phyloP scores from a whole-genome alignment of 2,797 vertebrate species.

The Apogon hyalosoma region DNA sequence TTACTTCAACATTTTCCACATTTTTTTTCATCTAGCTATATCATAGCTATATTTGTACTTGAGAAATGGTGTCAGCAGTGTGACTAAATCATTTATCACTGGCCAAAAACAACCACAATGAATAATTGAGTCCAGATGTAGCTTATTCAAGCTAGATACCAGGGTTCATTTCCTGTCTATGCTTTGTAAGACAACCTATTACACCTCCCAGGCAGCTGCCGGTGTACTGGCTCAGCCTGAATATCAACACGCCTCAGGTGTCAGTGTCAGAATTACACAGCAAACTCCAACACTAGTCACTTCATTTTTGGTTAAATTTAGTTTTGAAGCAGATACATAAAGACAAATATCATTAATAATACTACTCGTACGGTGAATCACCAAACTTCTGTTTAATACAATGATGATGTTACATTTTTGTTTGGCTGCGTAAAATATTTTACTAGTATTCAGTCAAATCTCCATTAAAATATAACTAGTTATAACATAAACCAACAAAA shows the following conservation, averaged over 20 bases:
- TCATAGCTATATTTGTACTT: conserved; percentile 80
- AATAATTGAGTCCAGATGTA: conserved; percentile 98
- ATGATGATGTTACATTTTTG: too few species aligned
- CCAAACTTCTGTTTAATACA: too few species aligned
- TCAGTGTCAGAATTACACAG: conserved; percentile 70
- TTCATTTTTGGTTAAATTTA: too few species aligned
- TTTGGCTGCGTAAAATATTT: too few species aligned
- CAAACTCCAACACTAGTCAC: background rate
- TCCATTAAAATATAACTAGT: too few species aligned
- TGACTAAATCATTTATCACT: conserved; percentile 98
- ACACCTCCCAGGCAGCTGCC: conserved; percentile 94
- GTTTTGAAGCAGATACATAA: too few species aligned
- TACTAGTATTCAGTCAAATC: too few species aligned
- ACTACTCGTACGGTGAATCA: too few species aligned
- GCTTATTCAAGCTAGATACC: conserved; percentile 94
- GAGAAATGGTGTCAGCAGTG: conserved; percentile 87
- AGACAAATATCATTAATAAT: too few species aligned
- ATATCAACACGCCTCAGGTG: conserved; percentile 91
- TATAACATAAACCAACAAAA: too few species aligned
- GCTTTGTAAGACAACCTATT: conserved; percentile 97
- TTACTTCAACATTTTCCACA: conserved; percentile 14
- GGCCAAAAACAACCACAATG: conserved; percentile 90
- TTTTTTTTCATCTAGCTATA: conserved; percentile 56
- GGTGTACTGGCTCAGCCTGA: conserved; percentile 86
- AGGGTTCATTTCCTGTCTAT: conserved; percentile 99